A percentile compares a stretch with the other conserved stretches of the same genome.
phyloP scores from a whole-genome alignment of 2,888 invertebrate species.

The Selenia dentaria region DNA sequence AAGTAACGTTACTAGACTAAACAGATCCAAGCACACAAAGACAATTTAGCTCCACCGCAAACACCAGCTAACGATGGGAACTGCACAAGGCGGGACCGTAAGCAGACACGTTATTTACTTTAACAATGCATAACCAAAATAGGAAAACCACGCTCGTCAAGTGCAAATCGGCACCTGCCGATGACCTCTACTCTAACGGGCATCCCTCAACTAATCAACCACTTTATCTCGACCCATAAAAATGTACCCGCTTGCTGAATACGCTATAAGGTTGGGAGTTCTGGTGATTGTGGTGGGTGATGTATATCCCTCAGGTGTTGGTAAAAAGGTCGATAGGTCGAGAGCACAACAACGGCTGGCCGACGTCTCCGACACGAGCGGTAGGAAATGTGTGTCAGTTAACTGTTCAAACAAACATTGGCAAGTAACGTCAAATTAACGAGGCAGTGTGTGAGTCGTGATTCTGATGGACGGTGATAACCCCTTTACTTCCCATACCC shows the following conservation, averaged over 20 bases:
- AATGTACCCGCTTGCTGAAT: constrained; percentile 19
- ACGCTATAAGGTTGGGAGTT: constrained; percentile 29
- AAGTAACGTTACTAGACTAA: constrained; percentile 14
- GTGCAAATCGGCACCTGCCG: constrained; percentile 78
- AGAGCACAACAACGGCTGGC: constrained; percentile 67
- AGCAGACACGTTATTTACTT: constrained; percentile 56
- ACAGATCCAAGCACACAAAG: constrained; percentile 13
- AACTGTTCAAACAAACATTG: constrained; percentile 76
- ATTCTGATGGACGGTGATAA: constrained; percentile 39
- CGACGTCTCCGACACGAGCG: constrained; percentile 61
- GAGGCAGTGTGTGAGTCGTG: constrained; percentile 53
- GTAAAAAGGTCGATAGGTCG: constrained; percentile 80
- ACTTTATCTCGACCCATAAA: constrained; percentile 29
- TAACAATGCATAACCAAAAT: constrained; percentile 75
- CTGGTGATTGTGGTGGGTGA: constrained; percentile 25
- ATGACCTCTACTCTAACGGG: constrained; percentile 77
- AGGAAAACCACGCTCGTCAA: constrained; percentile 74
- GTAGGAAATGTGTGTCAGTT: constrained; percentile 70
- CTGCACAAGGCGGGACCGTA: constrained; percentile 12
- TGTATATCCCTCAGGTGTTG: constrained; percentile 57
- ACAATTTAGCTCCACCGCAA: constrained; percentile 21
- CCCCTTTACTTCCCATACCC: constrained; percentile 29
- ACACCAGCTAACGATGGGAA: constrained; percentile 46
- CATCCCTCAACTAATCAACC: constrained; percentile 50
- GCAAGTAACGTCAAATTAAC: constrained; percentile 71